Evolutionary conservation across 2,888 invertebrate species (phyloP), one percentile per base, ranked within the genome.

Genomic region (Amphipoea lucens): DNA sequence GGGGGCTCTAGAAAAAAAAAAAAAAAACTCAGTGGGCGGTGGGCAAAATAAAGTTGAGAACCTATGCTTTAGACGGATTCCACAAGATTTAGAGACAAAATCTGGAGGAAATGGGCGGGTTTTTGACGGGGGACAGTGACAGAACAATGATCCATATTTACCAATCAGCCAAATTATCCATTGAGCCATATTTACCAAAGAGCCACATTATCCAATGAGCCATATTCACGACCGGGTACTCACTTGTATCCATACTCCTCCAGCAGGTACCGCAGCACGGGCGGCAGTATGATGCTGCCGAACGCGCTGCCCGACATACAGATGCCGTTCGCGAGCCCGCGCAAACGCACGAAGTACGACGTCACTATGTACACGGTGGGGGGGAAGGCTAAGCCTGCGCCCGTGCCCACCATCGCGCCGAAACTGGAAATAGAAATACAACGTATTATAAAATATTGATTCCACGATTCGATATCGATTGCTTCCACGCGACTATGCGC

Each of bases 351-450:
- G 94, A 99, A 99, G 95, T 99, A 99, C 81, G 98, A 98, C 74
- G 98, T 98, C 87, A 99, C 98, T 89, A 99, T 98, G 95, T 99
- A 98, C 60, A 99, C 98, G 0, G 99, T 99, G 4, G 99, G 98
- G 1, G 99, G 99, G 95, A 99, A 99, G 1, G 98, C 98, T 14
- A 99, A 95, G 0, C 99, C 99, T 1, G 98, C 98, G 12, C 99
- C 99, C 63, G 98, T 97, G 84, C 99, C 99, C 42, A 98, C 98
- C 92, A 98, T 96, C 23, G 98, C 97, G 74, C 98, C 98, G 95
- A 98, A 98, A 95, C 98, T 98, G 87, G 9, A 83, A 84, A 0
- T 2, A 71, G 23, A 48, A 48, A 48, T 14, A 36, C 36, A 36
- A 36, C 2, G 36, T 36, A 36, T 36, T 36, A 36, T 36, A 3